Percentiles rank a stretch among this genome's conserved stretches.
These are phyloP conservation scores for Phalera bucephala DNA, from an alignment of 2,888 invertebrate species.

Conservation along the genomic window DNA sequence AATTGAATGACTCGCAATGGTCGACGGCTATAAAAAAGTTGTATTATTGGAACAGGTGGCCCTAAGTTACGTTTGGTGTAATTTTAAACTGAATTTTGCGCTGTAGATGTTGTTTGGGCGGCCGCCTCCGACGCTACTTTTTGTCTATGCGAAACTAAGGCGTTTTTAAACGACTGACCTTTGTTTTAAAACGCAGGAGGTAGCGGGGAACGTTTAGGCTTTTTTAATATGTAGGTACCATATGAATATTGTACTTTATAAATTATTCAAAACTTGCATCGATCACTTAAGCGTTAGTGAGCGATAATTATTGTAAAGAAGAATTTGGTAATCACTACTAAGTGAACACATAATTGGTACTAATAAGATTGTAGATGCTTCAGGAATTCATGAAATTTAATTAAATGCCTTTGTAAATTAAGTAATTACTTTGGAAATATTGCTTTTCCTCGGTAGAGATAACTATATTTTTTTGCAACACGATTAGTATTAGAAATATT, in stretches of 20 bases:
- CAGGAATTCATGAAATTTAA: no score
- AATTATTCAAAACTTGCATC: background rate
- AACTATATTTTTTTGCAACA: no score
- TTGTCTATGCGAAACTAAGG: slow-evolving; percentile 47
- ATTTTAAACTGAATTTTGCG: slow-evolving; percentile 46
- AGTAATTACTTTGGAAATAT: no score
- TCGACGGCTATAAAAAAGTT: slow-evolving; percentile 1
- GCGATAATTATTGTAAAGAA: no score
- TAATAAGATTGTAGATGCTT: no score
- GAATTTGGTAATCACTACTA: no score
- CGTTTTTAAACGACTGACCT: slow-evolving; percentile 49
- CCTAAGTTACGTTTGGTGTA: slow-evolving; percentile 21
- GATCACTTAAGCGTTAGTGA: background rate
- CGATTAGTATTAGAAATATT: no score
- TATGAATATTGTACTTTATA: no score
- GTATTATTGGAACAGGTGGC: slow-evolving; percentile 11
- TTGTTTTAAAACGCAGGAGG: slow-evolving; percentile 12
- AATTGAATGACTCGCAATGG: background rate
- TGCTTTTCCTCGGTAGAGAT: no score
- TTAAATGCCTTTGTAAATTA: no score
- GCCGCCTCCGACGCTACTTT: slow-evolving; percentile 37
- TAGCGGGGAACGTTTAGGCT: slow-evolving; percentile 11
- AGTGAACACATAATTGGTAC: no score
- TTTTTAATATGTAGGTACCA: no score
- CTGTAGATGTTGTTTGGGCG: slow-evolving; percentile 22